Evolutionary conservation across 1,140 invertebrate genomes (phyloP), one percentile per base, ranked within the genome.

Genomic region (Macrobrachium rosenbergii): DNA sequence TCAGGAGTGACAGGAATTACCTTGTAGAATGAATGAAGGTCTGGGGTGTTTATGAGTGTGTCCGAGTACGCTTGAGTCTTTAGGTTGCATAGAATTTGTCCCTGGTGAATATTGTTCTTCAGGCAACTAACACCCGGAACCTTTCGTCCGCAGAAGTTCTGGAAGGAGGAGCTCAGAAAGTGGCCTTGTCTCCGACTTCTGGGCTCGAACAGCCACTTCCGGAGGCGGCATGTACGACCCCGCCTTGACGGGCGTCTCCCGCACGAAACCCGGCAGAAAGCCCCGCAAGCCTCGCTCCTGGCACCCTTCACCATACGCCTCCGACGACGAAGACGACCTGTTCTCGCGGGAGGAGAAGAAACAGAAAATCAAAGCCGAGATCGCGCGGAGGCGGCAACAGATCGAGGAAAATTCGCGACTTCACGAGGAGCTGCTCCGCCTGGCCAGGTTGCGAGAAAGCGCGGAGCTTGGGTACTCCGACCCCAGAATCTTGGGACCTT

Each of bases 301-400:
- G 94, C 93, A 94, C 89, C 94, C 94, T 5, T 94, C 94, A 0
- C 94, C 93, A 8, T 93, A 93, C 87, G 92, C 92, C 28, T 92
- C 92, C 77, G 93, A 93, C 89, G 92, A 93, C 85, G 92, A 93
- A 69, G 92, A 92, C 76, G 92, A 93, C 77, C 90, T 92, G 75
- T 87, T 93, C 43, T 92, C 90, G 23, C 88, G 93, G 5, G 94
- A 95, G 90, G 93, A 94, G 89, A 94, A 94, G 90, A 94, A 94
- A 88, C 93, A 93, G 17, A 92, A 94, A 88, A 93, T 95, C 72
- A 94, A 95, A 90, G 93, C 94, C 16, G 94, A 95, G 91, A 95
- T 95, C 83, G 94, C 94, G 7, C 92, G 94, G 59, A 91, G 94
- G 6, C 92, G 94, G 78, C 92, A 93, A 84, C 94, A 94, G 90